Evolutionary conservation across 2,797 vertebrate genomes (phyloP).

Genomic region (Microtus obscurus): DNA sequence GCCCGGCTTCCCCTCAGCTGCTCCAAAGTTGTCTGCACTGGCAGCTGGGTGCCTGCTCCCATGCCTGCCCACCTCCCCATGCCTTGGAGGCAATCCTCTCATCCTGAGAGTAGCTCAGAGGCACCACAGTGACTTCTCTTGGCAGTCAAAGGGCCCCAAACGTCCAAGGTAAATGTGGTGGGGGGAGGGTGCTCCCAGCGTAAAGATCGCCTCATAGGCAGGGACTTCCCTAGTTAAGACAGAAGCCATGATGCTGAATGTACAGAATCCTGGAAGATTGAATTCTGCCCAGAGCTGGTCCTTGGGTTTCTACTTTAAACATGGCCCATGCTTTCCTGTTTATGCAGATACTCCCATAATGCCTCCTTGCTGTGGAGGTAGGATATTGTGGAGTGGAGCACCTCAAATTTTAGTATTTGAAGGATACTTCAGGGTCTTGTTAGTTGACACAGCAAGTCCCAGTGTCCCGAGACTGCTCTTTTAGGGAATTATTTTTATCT

Average conservation of each 20-base stretch:
- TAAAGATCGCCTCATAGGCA: not conserved
- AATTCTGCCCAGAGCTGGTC: not conserved
- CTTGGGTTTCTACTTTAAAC: not conserved
- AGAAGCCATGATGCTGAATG: not conserved
- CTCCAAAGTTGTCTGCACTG: conserved; percentile 54
- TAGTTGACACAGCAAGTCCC: not conserved
- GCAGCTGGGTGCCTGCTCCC: not conserved
- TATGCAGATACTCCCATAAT: not conserved
- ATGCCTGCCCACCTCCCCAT: not conserved
- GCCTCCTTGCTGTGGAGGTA: not conserved
- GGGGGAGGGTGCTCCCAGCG: not conserved
- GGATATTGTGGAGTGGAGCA: not conserved
- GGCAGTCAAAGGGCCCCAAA: conserved; percentile 59
- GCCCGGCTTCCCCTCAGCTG: conserved; percentile 74
- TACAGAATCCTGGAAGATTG: not conserved
- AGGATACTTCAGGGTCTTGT: not conserved
- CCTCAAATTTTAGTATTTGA: not conserved
- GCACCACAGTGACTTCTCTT: conserved; percentile 42
- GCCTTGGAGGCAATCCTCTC: conserved; percentile 67
- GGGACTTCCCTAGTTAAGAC: not conserved
- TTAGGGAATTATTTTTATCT: not conserved
- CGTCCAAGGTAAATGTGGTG: conserved; percentile 59
- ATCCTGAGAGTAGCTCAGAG: conserved; percentile 58
- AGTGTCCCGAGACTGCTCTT: not conserved
- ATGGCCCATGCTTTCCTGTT: not conserved